phyloP scores from a whole-genome alignment of 30 jellyfish, hydroid and myxozoan genomes.

The Nemopilema nomurai region DNA sequence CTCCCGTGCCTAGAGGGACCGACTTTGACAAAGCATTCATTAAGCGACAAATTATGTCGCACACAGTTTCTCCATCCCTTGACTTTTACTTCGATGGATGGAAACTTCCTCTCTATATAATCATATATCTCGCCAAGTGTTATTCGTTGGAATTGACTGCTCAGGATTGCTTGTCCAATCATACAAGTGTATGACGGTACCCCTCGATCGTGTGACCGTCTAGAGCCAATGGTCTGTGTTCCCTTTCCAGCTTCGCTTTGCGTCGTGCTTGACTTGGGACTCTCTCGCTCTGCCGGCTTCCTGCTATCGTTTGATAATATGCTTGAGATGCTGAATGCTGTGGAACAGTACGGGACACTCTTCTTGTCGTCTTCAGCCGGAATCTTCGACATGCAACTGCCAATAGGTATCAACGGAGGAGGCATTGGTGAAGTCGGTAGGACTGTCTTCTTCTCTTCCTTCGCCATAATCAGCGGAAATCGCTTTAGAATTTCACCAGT shows the following conservation, averaged over 20 bases:
- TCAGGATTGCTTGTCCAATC: constrained; percentile 71
- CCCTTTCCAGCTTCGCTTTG: background rate
- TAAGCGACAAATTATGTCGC: constrained; percentile 66
- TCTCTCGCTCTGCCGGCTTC: background rate
- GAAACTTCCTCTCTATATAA: constrained; percentile 51
- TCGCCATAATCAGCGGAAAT: constrained; percentile 16
- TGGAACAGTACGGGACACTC: background rate
- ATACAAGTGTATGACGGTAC: constrained; percentile 71
- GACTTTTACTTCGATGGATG: constrained; percentile 53
- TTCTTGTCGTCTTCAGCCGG: background rate
- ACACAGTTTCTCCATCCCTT: constrained; percentile 85
- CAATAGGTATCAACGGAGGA: constrained; percentile 44
- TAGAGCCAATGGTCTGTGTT: background rate
- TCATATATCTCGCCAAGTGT: constrained; percentile 80
- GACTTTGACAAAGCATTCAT: constrained; percentile 70
- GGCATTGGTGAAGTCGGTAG: background rate
- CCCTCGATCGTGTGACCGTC: constrained; percentile 11
- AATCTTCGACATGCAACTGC: background rate
- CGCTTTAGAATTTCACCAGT: constrained; percentile 21
- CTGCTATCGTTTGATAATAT: constrained; percentile 17
- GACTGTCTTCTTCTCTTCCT: background rate
- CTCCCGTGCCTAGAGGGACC: constrained; percentile 77
- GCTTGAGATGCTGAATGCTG: constrained; percentile 40
- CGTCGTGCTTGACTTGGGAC: background rate
- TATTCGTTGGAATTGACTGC: constrained; percentile 32